Conservation (phyloP, 2,797 vertebrate genomes). For the Coregonus ussuriensis region DNA sequence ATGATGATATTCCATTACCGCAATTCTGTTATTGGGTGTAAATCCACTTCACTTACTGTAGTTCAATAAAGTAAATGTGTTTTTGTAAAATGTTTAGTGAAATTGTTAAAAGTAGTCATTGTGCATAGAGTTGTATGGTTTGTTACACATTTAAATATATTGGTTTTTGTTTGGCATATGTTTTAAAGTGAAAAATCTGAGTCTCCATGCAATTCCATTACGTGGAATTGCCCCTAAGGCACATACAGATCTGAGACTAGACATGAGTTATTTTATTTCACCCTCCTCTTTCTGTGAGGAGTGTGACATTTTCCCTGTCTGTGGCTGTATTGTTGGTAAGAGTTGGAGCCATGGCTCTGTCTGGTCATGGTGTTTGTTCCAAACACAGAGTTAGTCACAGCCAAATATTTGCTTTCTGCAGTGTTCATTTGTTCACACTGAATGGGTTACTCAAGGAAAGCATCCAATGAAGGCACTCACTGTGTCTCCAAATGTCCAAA, state of each 20-base stretch:
- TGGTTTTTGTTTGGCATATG: too few species aligned
- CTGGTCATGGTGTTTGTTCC: not conserved
- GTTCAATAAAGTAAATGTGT: too few species aligned
- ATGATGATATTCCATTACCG: too few species aligned
- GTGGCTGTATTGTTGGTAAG: not conserved
- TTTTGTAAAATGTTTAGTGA: too few species aligned
- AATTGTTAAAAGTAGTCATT: too few species aligned
- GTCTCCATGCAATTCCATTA: too few species aligned
- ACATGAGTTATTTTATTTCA: not conserved
- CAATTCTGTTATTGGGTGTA: too few species aligned
- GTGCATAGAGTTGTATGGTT: too few species aligned
- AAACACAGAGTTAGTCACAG: not conserved
- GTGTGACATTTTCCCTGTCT: not conserved
- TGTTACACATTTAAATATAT: too few species aligned
- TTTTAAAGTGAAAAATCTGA: too few species aligned
- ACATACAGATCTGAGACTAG: not conserved
- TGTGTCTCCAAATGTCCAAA: slow-evolving; percentile 20
- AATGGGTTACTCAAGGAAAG: slow-evolving; percentile 41
- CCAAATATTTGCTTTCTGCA: not conserved
- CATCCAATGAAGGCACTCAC: slow-evolving; percentile 41
- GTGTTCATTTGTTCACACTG: slow-evolving; percentile 55
- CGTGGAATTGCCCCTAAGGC: not conserved
- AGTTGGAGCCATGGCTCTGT: not conserved
- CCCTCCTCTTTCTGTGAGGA: not conserved
- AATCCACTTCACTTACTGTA: too few species aligned